Evolutionary conservation across 2,888 invertebrate genomes (phyloP).

Genomic region (Panorpa germanica): DNA sequence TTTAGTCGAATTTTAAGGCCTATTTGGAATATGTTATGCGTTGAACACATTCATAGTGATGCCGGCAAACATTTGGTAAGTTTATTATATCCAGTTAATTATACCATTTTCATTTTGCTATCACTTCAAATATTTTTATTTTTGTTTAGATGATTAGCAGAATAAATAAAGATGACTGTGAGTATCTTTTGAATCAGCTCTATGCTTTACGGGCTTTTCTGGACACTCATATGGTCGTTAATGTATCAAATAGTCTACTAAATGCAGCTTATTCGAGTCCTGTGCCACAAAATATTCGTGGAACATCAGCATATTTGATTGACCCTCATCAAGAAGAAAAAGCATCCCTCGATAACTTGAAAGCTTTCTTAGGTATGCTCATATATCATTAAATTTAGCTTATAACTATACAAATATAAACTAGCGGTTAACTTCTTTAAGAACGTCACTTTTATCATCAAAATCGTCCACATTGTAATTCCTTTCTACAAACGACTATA

Average conservation of each 20-base stretch:
- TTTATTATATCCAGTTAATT: conserved; percentile 13
- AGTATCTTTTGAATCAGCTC: conserved; percentile 53
- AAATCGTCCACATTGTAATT: too few relatives aligned
- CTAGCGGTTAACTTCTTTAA: neutral
- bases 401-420: too few relatives aligned
- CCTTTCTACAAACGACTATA: too few relatives aligned
- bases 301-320: conserved; percentile 21
- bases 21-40: conserved; percentile 70
- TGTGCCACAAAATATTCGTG: conserved; percentile 6
- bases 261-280: too few relatives aligned
- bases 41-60: conserved; percentile 35
- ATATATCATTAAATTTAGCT: neutral
- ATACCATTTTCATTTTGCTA: conserved; percentile 3
- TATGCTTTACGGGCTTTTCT: conserved; percentile 58
- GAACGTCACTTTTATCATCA: too few relatives aligned
- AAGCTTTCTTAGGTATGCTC: conserved; percentile 40
- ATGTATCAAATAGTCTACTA: conserved; percentile 19
- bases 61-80: conserved; percentile 38
- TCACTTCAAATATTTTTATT: neutral
- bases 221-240: conserved; percentile 36
- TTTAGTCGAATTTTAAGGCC: conserved; percentile 74
- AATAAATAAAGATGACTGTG: conserved; percentile 49
- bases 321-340: conserved; percentile 45
- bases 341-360: conserved; percentile 57
- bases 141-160: conserved; percentile 40